These are phyloP conservation scores for Arothron firmamentum DNA, from an alignment of 2,113 vertebrate genomes.

Conservation along the genomic window DNA sequence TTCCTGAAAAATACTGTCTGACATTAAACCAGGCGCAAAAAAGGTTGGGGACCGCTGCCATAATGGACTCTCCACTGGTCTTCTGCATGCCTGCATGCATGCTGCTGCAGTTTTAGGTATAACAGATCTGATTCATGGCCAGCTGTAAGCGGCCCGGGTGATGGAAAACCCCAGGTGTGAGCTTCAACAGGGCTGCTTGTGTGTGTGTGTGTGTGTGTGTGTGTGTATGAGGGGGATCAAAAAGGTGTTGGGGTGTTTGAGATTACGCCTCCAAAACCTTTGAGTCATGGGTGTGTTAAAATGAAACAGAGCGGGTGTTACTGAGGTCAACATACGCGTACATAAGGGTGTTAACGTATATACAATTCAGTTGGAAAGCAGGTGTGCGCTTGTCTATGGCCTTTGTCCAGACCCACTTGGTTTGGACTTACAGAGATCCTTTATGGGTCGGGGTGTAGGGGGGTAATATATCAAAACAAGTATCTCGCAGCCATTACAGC, in stretches of 20 bases:
- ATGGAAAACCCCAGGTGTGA: slow-evolving; percentile 50
- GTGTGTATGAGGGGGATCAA: slow-evolving; percentile 37
- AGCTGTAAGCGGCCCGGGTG: slow-evolving; percentile 40
- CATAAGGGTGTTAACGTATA: slow-evolving; percentile 14
- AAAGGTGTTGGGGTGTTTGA: slow-evolving; percentile 18
- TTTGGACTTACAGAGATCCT: not conserved
- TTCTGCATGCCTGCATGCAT: not conserved
- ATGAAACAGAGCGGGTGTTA: slow-evolving; percentile 33
- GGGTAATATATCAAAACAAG: not conserved
- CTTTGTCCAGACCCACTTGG: not conserved
- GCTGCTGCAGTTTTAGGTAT: slow-evolving; percentile 7
- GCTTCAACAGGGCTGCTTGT: slow-evolving; percentile 20
- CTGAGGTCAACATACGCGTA: slow-evolving; percentile 9
- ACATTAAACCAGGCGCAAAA: too few relatives aligned
- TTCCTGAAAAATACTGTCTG: too few relatives aligned
- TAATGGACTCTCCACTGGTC: not conserved
- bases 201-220: too few relatives aligned
- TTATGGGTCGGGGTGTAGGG: not conserved
- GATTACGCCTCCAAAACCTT: slow-evolving; percentile 18
- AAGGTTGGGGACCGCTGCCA: too few relatives aligned
- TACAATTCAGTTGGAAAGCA: slow-evolving; percentile 1
- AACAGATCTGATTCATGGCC: slow-evolving; percentile 38
- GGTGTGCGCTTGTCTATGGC: not conserved
- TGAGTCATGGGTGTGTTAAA: slow-evolving; percentile 23
- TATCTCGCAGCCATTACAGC: too few relatives aligned